A percentile compares a stretch with the other conserved stretches of the same genome.
phyloP scores from a whole-genome alignment of 2,797 vertebrate genomes.

The Buphagus erythrorhynchus region DNA sequence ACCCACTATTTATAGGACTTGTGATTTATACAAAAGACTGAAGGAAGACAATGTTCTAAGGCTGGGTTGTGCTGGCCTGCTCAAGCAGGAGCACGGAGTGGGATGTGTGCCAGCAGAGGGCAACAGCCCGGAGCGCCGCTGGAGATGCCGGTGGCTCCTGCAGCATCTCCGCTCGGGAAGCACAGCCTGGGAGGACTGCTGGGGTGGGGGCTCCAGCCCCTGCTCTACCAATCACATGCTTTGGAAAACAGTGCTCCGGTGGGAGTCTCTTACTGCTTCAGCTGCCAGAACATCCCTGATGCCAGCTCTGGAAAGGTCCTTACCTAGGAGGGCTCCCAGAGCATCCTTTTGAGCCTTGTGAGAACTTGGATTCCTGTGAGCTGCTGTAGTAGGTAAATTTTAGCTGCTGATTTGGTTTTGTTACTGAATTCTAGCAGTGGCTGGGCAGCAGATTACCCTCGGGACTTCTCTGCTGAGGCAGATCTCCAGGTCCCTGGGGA shows the following conservation, averaged over 20 bases:
- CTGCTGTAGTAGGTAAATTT: background rate
- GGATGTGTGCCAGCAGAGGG: conserved; percentile 46
- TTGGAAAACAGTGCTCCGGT: background rate
- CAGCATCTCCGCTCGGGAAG: background rate
- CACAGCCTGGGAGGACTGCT: accelerated
- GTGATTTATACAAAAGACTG: background rate
- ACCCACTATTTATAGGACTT: accelerated
- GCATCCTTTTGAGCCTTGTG: background rate
- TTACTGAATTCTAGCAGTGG: background rate
- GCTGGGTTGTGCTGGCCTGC: accelerated
- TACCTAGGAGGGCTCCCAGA: background rate
- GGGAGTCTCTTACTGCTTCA: background rate
- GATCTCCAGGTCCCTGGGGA: background rate
- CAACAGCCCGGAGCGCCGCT: background rate
- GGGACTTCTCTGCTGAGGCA: background rate
- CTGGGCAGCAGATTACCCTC: background rate
- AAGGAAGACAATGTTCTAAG: background rate
- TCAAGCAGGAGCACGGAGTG: background rate
- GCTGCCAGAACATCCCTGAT: background rate
- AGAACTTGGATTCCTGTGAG: background rate
- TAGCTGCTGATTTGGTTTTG: background rate
- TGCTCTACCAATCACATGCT: accelerated
- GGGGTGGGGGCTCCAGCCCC: background rate
- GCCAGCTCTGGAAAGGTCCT: background rate
- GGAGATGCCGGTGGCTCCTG: background rate